Base-by-base conservation (phyloP, 1,140 invertebrate genomes). In the Teleogryllus occipitalis region DNA sequence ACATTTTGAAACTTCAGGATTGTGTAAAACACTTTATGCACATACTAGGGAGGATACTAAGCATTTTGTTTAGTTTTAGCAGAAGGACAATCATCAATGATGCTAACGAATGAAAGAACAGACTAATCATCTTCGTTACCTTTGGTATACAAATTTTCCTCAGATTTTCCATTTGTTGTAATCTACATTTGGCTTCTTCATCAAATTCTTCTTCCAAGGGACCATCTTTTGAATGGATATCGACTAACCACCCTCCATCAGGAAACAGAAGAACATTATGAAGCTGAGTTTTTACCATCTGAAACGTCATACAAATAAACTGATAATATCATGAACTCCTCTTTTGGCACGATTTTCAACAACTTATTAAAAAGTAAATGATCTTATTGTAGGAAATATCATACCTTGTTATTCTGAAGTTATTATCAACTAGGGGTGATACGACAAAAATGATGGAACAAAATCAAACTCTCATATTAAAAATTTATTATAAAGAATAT, bases 201-300 rank as follows among this genome's bases (percentile, higher is more conserved):
- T 86, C 87, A 12, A 86, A 84, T 18, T 85, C 87, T n/a, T 81
- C 80, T 0, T 85, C 85, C 3, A 86, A 83, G 14, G 86, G 85
- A 14, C 84, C 84, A 5, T 85, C 83, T 79, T 85, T 85, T 78
- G 88, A 87, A 80, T 87, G 88, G 8, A 90, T 88, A 85, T 97
- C 96, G 39, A 92, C 90, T 79, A 98, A 88, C 96, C 96, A 98
- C 47, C 96, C 95, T 74, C 93, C 93, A 82, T 95, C 93, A 72
- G 95, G 93, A 84, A 98, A 98, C 4, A 96, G 84, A 46, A 98
- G 84, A 8, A 98, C 93, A 86, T 97, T 97, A 86, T 95, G 96
- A 2, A 98, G 87, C 47, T 93, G 88, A 76, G 93, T 91, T 82
- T 93, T 93, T 0, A 95, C 93, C 81, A 88, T 89, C 93, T 91